Conservation (phyloP, 2,113 vertebrate genomes). For the Callionymus lyra region DNA sequence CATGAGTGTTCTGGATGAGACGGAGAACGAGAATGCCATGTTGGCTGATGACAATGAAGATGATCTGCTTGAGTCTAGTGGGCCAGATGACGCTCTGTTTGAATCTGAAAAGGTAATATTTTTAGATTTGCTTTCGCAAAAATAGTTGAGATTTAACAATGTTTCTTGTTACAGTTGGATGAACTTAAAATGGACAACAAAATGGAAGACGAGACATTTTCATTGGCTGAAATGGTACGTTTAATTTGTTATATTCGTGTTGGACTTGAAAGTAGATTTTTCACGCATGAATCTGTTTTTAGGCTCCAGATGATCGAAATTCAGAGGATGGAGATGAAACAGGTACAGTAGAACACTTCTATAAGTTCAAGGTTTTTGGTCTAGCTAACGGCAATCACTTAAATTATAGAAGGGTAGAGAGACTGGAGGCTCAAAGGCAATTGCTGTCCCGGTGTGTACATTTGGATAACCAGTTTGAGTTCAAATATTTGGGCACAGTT, state of each 20-base stretch:
- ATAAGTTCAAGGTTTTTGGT: conserved; percentile 36
- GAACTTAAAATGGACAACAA: conserved; percentile 26
- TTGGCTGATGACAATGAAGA: conserved; percentile 63
- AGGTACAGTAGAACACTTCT: conserved; percentile 77
- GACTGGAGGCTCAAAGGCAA: conserved; percentile 72
- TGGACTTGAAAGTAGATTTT: neutral
- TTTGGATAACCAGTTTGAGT: conserved; percentile 18
- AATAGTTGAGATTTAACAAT: neutral
- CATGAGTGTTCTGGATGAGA: conserved; percentile 79
- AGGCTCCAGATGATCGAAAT: conserved; percentile 54
- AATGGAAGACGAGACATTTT: conserved; percentile 6
- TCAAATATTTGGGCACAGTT: neutral
- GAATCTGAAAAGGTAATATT: neutral
- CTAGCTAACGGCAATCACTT: conserved; percentile 38
- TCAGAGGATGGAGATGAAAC: conserved; percentile 70
- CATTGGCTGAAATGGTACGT: conserved; percentile 28
- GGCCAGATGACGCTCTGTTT: neutral
- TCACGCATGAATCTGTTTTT: conserved; percentile 7
- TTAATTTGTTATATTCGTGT: neutral
- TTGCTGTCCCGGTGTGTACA: conserved; percentile 65
- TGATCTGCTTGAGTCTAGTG: conserved; percentile 16
- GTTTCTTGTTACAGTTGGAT: conserved; percentile 26
- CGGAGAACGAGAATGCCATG: conserved; percentile 73
- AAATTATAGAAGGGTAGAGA: conserved; percentile 52
- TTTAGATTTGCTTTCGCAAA: neutral